These are phyloP conservation scores for Parotocinclus haroldoi DNA, from an alignment of 2,797 vertebrate genomes.

Conservation along the genomic window DNA sequence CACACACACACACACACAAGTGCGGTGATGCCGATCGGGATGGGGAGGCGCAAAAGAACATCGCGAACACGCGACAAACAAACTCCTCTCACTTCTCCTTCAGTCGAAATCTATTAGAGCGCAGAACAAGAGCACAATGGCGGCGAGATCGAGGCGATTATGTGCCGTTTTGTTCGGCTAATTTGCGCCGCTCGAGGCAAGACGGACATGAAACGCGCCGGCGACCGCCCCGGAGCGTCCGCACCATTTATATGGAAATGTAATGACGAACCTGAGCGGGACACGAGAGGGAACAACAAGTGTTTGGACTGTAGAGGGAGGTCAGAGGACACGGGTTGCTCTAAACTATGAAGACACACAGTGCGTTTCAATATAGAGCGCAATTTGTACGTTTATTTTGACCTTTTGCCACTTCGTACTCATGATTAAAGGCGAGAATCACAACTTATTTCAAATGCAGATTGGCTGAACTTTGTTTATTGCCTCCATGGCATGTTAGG, in stretches of 20 bases:
- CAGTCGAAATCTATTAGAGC: constrained; percentile 68
- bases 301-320: background rate
- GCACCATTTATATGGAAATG: constrained; percentile 26
- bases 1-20: constrained; percentile 26
- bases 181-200: constrained; percentile 52
- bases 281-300: background rate
- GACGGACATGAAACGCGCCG: constrained; percentile 1
- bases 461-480: no score
- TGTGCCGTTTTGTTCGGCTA: constrained; percentile 67
- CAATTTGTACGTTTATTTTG: no score
- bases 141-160: constrained; percentile 59
- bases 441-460: no score
- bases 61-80: background rate
- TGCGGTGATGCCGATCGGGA: background rate
- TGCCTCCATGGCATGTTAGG: no score
- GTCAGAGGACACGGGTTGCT: constrained; percentile 11
- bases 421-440: no score
- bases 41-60: background rate
- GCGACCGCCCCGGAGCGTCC: background rate
- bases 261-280: background rate
- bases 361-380: no score
- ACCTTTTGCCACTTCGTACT: no score
- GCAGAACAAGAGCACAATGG: constrained; percentile 63
- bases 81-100: constrained; percentile 45
- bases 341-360: background rate